Percentiles rank a stretch among this genome's conserved stretches.
Conservation (phyloP, 2,888 invertebrate genomes). For the Lasioglossum zephyrum region DNA sequence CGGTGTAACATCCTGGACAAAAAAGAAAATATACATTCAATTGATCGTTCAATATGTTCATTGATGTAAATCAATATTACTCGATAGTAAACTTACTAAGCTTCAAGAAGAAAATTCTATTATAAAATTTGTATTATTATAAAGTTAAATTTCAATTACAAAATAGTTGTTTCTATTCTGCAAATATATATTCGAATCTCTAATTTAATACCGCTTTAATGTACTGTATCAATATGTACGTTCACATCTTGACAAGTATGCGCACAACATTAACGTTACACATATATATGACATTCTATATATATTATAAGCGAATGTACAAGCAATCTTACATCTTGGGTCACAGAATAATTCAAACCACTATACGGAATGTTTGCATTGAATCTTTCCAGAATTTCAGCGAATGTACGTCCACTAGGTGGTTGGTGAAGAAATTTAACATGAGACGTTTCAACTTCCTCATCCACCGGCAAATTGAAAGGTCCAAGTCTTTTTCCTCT, state of each 20-base stretch:
- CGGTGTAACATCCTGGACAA: constrained; percentile 79
- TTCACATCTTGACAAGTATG: constrained; percentile 15
- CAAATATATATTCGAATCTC: constrained; percentile 18
- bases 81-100: background rate
- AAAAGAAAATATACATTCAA: constrained; percentile 67
- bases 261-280: background rate
- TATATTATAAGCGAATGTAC: background rate
- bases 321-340: constrained; percentile 93
- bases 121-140: background rate
- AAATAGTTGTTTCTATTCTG: background rate
- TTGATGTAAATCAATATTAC: constrained; percentile 12
- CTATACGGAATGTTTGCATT: constrained; percentile 99
- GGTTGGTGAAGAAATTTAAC: constrained; percentile 91
- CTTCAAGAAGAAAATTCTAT: background rate
- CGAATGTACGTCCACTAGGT: constrained; percentile 88
- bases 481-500: constrained; percentile 96
- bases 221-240: constrained; percentile 59
- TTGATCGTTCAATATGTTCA: constrained; percentile 18
- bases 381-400: constrained; percentile 96
- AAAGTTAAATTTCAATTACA: background rate
- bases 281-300: constrained; percentile 22
- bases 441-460: constrained; percentile 97
- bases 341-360: constrained; percentile 97
- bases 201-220: constrained; percentile 67
- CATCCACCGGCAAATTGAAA: constrained; percentile 95